Evolutionary conservation across 2,113 vertebrate species (phyloP).

Genomic region (Hydrochoerus hydrochaeris): DNA sequence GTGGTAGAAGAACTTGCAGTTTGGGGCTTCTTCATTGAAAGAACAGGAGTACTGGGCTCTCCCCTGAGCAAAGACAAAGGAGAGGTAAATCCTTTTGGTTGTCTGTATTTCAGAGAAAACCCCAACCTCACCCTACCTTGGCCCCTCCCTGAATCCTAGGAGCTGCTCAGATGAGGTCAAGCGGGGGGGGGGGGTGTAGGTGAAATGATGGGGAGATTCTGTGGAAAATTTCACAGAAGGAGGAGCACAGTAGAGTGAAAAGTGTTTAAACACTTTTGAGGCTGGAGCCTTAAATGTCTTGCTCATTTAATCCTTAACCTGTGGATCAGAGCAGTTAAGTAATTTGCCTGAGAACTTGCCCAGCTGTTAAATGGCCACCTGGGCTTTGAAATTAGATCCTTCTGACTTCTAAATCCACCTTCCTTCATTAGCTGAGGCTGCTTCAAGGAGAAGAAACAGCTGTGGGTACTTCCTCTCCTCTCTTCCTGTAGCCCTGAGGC

Average conservation of each 20-base stretch:
- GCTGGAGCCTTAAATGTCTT: not conserved
- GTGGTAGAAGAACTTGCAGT: not conserved
- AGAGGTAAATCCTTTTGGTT: not conserved
- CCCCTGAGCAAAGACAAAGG: not conserved
- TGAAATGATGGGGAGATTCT: not conserved
- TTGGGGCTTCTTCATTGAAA: not conserved
- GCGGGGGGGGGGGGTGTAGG: not conserved
- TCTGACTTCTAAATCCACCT: not conserved
- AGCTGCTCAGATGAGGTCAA: not conserved
- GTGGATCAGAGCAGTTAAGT: not conserved
- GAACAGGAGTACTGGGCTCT: not conserved
- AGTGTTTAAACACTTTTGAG: not conserved
- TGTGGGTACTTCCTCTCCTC: not conserved
- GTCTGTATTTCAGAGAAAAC: conserved; percentile 1
- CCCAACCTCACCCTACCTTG: not conserved
- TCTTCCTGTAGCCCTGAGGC: not conserved
- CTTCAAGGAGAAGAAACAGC: not conserved
- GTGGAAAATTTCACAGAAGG: conserved; percentile 19
- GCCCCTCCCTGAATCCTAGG: not conserved
- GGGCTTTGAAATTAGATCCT: conserved; percentile 19
- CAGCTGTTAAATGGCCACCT: not conserved
- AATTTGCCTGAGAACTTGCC: not conserved
- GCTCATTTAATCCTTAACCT: not conserved
- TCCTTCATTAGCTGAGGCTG: not conserved
- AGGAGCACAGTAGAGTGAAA: not conserved